Base-by-base conservation (phyloP, 2,797 vertebrate genomes). In the Arctocebus calabarensis region DNA sequence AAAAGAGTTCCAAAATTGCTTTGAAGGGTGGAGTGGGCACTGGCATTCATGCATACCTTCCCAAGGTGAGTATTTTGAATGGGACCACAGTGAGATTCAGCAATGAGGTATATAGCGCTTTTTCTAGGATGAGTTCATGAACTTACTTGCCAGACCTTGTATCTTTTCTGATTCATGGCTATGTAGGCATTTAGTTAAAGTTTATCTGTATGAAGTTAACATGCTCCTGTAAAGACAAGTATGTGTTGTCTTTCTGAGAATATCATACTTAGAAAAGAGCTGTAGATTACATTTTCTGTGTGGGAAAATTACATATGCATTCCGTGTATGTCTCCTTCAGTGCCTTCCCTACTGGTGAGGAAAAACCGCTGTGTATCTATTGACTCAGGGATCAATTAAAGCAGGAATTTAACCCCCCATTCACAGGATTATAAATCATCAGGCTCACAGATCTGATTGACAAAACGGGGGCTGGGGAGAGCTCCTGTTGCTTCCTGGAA, bases 371-470 rank as follows among this genome's bases (percentile, higher is more conserved):
- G 25, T 74, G 68, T 57, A 22, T 74, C 55, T 78, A 20, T 82
- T 75, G 83, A 97, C 73, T 83, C 37, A 57, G 34, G 4, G 25
- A 79, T 79, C 68, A 74, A 3, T 87, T 84, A 77, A 92, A 70
- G 32, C 7, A 59, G 91, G 77, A 81, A 84, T 91, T 95, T 88
- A 94, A 90, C 87, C 73, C 37, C 25, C 37, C 23, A 11, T 84
- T 82, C 71, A 89, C 19, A 45, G 77, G 66, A 93, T 89, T 97
- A 73, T n/a, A 45, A 61, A 23, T 89, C 57, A 52, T 75, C 70
- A 93, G 82, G 40, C 62, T 52, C 68, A 90, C n/a, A 77, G 91
- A 90, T 96, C 84, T 84, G 79, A 93, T 95, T 7, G 19, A 73
- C 61, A 62, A 34, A 88, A 68, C 13, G 34, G 4, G 32, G 34